Evolutionary conservation across 2,113 vertebrate genomes (phyloP).

Genomic region (Thalassarche chlororhynchos): DNA sequence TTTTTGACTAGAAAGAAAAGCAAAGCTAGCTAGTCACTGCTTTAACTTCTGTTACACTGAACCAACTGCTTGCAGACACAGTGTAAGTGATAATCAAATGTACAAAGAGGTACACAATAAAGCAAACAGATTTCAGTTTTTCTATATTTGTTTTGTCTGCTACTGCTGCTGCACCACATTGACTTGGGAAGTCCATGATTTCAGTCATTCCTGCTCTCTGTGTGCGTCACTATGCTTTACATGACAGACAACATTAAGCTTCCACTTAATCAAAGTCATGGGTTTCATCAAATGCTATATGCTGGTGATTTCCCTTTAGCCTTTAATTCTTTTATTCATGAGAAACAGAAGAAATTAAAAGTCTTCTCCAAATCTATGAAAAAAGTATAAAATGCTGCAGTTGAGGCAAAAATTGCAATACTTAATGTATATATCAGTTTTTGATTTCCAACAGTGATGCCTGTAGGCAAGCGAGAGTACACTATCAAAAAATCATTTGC

Average conservation of each 20-base stretch:
- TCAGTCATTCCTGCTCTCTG: neutral
- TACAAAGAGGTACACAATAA: neutral
- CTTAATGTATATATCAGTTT: neutral
- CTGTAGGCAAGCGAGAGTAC: neutral
- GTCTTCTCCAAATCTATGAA: neutral
- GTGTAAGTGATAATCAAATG: neutral
- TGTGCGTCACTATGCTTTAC: neutral
- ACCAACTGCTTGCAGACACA: neutral
- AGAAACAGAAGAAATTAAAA: neutral
- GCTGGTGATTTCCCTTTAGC: neutral
- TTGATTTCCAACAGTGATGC: neutral
- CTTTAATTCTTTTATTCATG: neutral
- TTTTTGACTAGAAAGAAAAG: neutral
- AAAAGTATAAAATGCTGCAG: neutral
- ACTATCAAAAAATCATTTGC: neutral
- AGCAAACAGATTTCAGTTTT: neutral
- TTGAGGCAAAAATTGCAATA: neutral
- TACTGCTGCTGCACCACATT: neutral
- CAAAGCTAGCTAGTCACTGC: neutral
- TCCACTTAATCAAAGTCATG: conserved; percentile 17
- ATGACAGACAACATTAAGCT: neutral
- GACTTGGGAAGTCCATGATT: neutral
- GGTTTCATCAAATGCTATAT: neutral
- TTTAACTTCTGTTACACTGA: neutral
- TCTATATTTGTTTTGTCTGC: neutral